phyloP scores from a whole-genome alignment of 2,888 invertebrate species.

The Allacma fusca region DNA sequence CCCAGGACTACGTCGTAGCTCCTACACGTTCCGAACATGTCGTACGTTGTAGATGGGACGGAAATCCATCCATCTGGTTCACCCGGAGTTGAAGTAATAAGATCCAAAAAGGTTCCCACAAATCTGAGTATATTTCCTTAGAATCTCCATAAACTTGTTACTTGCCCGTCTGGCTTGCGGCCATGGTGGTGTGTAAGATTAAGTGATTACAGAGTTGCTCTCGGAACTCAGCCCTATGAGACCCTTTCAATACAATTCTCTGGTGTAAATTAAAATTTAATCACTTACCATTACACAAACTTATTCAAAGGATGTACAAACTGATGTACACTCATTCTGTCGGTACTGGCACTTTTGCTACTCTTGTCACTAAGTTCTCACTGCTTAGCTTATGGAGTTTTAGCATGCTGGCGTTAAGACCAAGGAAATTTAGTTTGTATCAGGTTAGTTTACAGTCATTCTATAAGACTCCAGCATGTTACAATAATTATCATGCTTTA shows the following conservation, averaged over 20 bases:
- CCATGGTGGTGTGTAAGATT: background rate
- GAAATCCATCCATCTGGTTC: too few species aligned
- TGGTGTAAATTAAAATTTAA: conserved; percentile 16
- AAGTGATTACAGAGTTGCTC: background rate
- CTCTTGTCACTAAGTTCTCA: background rate
- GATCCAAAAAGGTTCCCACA: background rate
- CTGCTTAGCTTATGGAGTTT: too few species aligned
- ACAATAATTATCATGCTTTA: too few species aligned
- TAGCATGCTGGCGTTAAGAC: too few species aligned
- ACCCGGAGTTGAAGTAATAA: too few species aligned
- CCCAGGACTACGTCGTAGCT: too few species aligned
- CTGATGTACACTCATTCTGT: background rate
- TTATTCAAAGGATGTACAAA: background rate
- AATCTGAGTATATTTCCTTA: background rate
- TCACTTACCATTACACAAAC: background rate
- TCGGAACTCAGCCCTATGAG: background rate
- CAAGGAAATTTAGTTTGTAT: too few species aligned
- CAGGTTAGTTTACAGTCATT: too few species aligned
- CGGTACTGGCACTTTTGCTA: background rate
- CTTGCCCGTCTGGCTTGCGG: background rate
- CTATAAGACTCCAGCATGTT: too few species aligned
- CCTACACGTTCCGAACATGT: too few species aligned
- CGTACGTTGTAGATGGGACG: too few species aligned
- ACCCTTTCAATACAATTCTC: background rate
- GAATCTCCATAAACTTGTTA: background rate